These are phyloP conservation scores for Rostratula benghalensis DNA, from an alignment of 2,113 vertebrate species.

Conservation along the genomic window DNA sequence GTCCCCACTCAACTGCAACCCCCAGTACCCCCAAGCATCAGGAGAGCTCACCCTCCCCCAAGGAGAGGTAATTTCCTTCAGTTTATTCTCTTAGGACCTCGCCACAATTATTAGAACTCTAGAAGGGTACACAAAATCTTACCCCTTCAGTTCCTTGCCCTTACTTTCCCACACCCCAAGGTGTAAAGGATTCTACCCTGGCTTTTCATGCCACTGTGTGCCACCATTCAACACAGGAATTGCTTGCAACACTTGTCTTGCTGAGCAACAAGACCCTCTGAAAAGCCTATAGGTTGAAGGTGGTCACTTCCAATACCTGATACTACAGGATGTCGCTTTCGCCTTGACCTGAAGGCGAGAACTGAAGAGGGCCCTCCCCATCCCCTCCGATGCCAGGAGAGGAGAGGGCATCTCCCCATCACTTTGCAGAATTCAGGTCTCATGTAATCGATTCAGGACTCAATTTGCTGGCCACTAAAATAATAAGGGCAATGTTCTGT, in stretches of 20 bases:
- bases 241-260: background rate
- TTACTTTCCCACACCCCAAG: background rate
- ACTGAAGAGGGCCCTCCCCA: background rate
- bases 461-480: constrained; percentile 11
- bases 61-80: background rate
- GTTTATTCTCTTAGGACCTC: background rate
- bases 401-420: background rate
- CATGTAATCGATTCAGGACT: background rate
- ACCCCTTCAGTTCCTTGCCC: background rate
- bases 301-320: background rate
- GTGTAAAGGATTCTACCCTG: background rate
- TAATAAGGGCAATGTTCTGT: background rate
- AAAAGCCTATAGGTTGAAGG: background rate
- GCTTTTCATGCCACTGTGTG: background rate
- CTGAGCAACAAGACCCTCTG: background rate
- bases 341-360: background rate
- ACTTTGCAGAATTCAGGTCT: background rate
- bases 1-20: background rate
- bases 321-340: background rate
- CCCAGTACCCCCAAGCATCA: background rate
- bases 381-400: background rate
- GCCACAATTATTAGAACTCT: background rate
- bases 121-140: background rate
- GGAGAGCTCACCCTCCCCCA: background rate
- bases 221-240: background rate